Conservation (phyloP, 2,113 vertebrate genomes). For the Daubentonia madagascariensis region DNA sequence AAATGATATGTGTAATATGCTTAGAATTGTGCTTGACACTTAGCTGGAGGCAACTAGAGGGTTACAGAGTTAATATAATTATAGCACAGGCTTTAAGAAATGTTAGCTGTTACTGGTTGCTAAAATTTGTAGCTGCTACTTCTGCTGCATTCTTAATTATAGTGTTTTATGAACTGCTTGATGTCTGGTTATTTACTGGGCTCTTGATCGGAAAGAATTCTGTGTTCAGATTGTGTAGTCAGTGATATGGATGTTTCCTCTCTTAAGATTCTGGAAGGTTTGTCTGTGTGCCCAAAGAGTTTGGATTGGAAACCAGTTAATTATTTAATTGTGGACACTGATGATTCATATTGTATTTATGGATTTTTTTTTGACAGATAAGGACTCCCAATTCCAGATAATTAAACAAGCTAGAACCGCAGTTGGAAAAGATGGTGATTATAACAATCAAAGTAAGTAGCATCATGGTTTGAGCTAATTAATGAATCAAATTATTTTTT, state of each 20-base stretch:
- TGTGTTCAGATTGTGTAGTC: neutral
- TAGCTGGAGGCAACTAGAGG: neutral
- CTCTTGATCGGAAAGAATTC: neutral
- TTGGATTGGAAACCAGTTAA: neutral
- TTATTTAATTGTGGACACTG: neutral
- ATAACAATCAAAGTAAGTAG: conserved; percentile 85
- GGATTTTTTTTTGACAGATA: conserved; percentile 82
- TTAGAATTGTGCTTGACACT: neutral
- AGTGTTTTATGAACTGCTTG: conserved; percentile 9
- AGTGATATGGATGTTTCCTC: neutral
- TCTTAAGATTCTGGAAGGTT: neutral
- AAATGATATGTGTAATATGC: neutral
- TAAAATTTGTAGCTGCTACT: neutral
- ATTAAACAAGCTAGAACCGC: conserved; percentile 88
- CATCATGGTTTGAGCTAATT: neutral
- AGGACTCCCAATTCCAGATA: conserved; percentile 89
- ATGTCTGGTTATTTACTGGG: neutral
- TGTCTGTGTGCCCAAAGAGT: neutral
- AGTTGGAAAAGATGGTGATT: conserved; percentile 84
- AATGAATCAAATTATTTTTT: neutral
- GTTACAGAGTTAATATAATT: neutral
- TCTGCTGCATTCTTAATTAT: neutral
- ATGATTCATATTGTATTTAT: neutral
- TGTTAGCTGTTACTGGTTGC: neutral
- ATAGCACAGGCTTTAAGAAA: neutral